phyloP scores from a whole-genome alignment of 2,113 vertebrate genomes.

The Oxyruncus cristatus region DNA sequence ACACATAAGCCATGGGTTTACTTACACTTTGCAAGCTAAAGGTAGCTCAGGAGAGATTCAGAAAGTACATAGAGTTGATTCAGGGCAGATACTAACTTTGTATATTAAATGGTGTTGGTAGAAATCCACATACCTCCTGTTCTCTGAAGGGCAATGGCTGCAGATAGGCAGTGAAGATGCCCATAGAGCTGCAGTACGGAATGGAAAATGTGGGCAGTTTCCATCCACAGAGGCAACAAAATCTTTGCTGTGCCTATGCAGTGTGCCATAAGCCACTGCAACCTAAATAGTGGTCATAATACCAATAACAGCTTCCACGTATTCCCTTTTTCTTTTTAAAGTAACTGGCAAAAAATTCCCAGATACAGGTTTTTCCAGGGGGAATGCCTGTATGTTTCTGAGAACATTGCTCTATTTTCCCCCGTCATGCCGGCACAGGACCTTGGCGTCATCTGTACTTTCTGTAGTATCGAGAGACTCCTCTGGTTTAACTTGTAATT shows the following conservation, averaged over 20 bases:
- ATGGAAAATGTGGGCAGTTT: background rate
- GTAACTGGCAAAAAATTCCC: background rate
- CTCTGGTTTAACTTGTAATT: too few relatives aligned
- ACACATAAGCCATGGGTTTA: background rate
- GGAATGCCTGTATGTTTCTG: too few relatives aligned
- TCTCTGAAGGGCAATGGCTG: background rate
- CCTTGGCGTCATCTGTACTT: too few relatives aligned
- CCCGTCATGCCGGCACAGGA: too few relatives aligned
- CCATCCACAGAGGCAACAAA: background rate
- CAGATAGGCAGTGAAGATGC: background rate
- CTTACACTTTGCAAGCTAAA: background rate
- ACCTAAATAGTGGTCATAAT: background rate
- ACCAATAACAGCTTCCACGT: background rate
- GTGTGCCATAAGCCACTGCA: background rate
- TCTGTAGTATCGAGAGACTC: too few relatives aligned
- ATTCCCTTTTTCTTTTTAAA: background rate
- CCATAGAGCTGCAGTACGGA: background rate
- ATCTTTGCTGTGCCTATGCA: background rate
- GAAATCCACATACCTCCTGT: background rate
- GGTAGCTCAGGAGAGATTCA: background rate
- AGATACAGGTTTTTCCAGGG: too few relatives aligned
- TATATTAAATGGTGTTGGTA: background rate
- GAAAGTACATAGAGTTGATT: background rate
- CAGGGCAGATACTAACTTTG: background rate
- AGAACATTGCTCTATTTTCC: too few relatives aligned